Percentiles rank a stretch among this genome's conserved stretches.
Conservation (phyloP, 2,113 vertebrate genomes). For the Sterna hirundo region DNA sequence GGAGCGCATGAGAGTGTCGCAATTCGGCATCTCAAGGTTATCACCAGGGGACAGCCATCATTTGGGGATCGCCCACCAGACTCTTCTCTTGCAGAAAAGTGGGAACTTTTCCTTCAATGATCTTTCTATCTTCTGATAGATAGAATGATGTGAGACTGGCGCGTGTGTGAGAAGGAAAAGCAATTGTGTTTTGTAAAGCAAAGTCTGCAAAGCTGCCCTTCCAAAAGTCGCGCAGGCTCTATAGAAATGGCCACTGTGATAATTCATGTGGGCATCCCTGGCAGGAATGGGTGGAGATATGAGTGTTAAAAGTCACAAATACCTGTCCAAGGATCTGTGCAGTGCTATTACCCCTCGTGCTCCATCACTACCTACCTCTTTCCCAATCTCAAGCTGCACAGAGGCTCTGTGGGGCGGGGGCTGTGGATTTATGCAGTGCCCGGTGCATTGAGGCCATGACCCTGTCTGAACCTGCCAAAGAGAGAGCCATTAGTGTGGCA, state of each 20-base stretch:
- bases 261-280: no score
- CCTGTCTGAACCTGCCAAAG: not conserved
- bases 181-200: not conserved
- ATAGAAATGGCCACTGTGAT: not conserved
- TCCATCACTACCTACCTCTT: not conserved
- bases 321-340: not conserved
- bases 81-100: not conserved
- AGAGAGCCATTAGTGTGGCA: not conserved
- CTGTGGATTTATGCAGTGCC: not conserved
- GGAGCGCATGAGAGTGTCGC: rapidly evolving
- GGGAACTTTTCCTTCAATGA: not conserved
- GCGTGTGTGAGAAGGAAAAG: not conserved
- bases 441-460: not conserved
- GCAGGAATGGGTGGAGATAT: not conserved
- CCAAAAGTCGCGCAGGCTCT: not conserved
- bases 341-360: not conserved
- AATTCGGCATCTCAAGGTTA: not conserved
- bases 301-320: not conserved
- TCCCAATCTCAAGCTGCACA: not conserved
- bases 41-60: not conserved
- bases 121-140: not conserved
- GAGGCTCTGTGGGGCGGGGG: not conserved
- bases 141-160: rapidly evolving
- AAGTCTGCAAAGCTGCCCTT: not conserved
- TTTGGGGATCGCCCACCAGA: not conserved